Evolutionary conservation across 2,113 vertebrate genomes (phyloP), one percentile per base, ranked within the genome.

Genomic region (Ornithorhynchus anatinus): DNA sequence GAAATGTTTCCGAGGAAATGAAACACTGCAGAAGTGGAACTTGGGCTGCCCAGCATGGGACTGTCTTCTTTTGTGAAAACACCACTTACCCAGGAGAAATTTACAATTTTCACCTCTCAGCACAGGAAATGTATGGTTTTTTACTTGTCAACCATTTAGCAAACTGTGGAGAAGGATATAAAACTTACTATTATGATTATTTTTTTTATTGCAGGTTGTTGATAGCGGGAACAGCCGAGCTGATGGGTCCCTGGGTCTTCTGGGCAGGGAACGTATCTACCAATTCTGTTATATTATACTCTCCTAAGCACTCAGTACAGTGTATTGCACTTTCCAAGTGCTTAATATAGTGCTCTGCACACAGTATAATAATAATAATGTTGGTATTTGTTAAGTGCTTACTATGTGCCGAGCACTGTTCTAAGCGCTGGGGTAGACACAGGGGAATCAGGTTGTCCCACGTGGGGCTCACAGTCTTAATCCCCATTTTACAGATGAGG

Each of bases 171-270:
- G 50, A 5, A 32, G 23, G 59, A 73, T 72, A 4, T 50, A 44
- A 75, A 68, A 62, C 61, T 59, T 59, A 48, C 40, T 59, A 22
- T 72, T 71, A 31, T 17, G 47, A 31, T 77, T 69, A 72, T 80
- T 61, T 32, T 58, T 54, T 50, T 68, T 60, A 59, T 70, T 77
- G 56, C 73, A 59, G 57, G 42, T 48, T 69, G 32, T 54, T 77
- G 35, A 36, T 57, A 47, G 52, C 20, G 42, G 32, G 31, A 81
- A 1, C 22, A 50, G 33, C 53, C 42, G 36, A 7, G 61, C 20
- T 16, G 22, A 48, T 64, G 69, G 58, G 38, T 45, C 53, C 33
- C 22, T 6, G 16, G 36, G 10, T 53, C 19, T 20, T 62, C 48
- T 48, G 56, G 25, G 56, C 56, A 38, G 22, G 65, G 64, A n/a